Evolutionary conservation across 2,888 invertebrate species (phyloP).

Genomic region (Noctua pronuba): DNA sequence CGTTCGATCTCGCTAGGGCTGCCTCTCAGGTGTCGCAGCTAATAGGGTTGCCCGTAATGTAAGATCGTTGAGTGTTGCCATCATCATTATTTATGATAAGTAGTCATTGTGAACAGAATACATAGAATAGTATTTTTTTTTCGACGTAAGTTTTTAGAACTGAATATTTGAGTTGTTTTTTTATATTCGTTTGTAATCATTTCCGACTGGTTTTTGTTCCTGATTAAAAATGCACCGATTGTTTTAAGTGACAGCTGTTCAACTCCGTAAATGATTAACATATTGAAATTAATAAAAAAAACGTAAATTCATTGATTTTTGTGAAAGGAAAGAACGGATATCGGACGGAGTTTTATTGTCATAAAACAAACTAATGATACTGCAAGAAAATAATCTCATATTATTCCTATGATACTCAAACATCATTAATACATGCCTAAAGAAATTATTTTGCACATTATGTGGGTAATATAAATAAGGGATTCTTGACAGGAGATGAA

Average conservation of each 20-base stretch:
- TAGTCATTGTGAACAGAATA: constrained; percentile 49
- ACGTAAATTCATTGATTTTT: not conserved
- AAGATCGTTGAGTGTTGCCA: constrained; percentile 64
- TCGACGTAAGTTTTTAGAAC: not conserved
- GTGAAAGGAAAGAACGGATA: not conserved
- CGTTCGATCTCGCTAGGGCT: constrained; percentile 77
- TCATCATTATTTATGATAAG: constrained; percentile 67
- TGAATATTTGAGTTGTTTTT: not conserved
- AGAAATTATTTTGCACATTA: constrained; percentile 4
- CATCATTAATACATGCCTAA: not conserved
- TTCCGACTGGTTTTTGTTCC: constrained; percentile 14
- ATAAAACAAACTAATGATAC: not conserved
- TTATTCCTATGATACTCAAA: not conserved
- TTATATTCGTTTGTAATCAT: not conserved
- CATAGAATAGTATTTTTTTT: constrained; percentile 4
- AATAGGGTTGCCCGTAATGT: constrained; percentile 76
- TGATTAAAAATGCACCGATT: not conserved
- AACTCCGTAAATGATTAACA: not conserved
- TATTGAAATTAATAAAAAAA: not conserved
- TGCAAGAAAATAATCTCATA: not conserved
- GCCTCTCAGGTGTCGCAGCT: constrained; percentile 79
- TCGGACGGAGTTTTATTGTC: not conserved
- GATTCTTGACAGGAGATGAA: constrained; percentile 22
- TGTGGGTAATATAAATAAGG: not conserved
- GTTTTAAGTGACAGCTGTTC: constrained; percentile 3